These are phyloP conservation scores for Pseudorhombus dupliciocellatus DNA, from an alignment of 2,113 vertebrate genomes.

Conservation along the genomic window DNA sequence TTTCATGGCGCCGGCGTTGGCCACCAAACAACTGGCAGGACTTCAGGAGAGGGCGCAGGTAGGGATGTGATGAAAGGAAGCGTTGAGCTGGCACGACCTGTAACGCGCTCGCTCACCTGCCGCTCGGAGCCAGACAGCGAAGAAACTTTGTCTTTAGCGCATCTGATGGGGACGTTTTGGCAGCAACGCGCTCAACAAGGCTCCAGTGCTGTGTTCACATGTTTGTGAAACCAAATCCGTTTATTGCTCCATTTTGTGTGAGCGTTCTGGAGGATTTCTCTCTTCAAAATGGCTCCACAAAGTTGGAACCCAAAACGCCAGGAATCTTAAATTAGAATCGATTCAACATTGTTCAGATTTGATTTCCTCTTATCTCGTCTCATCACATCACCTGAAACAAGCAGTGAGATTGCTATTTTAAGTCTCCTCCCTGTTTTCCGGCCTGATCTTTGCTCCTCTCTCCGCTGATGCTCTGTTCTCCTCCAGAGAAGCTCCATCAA, in stretches of 20 bases:
- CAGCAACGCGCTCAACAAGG: background rate
- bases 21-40: too few relatives aligned
- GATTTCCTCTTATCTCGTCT: background rate
- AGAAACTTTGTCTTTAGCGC: background rate
- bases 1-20: too few relatives aligned
- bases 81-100: background rate
- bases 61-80: constrained; percentile 35
- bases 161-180: background rate
- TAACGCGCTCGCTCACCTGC: background rate
- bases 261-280: background rate
- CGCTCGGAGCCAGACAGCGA: background rate
- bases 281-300: background rate
- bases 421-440: constrained; percentile 9
- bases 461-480: constrained; percentile 31
- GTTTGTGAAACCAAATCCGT: too few relatives aligned
- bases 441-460: constrained; percentile 6
- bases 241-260: too few relatives aligned
- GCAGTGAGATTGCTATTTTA: constrained; percentile 12
- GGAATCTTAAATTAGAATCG: background rate
- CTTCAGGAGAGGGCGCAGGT: constrained; percentile 9
- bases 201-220: background rate
- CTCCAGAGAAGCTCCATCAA: constrained; percentile 44
- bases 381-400: constrained; percentile 11
- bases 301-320: background rate
- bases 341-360: background rate